Evolutionary conservation across 2,888 invertebrate genomes (phyloP).

Genomic region (Trissolcus brochymenae): DNA sequence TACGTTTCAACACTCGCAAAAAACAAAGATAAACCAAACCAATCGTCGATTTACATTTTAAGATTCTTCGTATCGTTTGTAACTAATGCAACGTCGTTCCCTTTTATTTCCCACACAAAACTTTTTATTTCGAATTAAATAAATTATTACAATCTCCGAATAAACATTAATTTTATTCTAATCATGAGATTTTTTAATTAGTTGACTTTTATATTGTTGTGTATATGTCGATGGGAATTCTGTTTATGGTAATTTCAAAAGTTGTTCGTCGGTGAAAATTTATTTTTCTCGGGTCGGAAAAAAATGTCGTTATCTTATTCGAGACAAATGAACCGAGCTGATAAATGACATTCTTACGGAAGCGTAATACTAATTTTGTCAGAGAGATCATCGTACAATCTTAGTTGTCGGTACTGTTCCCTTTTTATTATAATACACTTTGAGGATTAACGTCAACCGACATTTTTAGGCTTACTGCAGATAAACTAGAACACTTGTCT

Average conservation of each 20-base stretch:
- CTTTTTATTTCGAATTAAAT: no score
- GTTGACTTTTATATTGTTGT: no score
- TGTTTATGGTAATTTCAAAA: no score
- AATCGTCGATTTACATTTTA: slow-evolving; percentile 13
- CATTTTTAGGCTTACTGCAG: slow-evolving; percentile 13
- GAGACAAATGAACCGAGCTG: no score
- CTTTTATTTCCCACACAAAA: no score
- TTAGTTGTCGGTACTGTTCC: slow-evolving; percentile 22
- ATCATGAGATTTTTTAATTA: no score
- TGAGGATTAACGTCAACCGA: slow-evolving; percentile 34
- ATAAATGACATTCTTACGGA: neutral
- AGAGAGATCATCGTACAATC: slow-evolving; percentile 3
- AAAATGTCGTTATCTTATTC: no score
- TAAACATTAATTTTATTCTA: no score
- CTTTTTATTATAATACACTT: slow-evolving; percentile 26
- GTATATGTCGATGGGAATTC: no score
- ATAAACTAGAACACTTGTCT: slow-evolving; percentile 19
- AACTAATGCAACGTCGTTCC: slow-evolving; percentile 1
- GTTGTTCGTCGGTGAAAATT: no score
- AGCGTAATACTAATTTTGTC: slow-evolving; percentile 32
- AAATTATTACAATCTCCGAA: no score
- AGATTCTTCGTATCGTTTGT: neutral
- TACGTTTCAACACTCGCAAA: slow-evolving; percentile 23
- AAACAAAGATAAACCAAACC: slow-evolving; percentile 15
- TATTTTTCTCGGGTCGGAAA: no score